Conservation (phyloP, 2,797 vertebrate genomes). For the Leontocebus nigricollis region DNA sequence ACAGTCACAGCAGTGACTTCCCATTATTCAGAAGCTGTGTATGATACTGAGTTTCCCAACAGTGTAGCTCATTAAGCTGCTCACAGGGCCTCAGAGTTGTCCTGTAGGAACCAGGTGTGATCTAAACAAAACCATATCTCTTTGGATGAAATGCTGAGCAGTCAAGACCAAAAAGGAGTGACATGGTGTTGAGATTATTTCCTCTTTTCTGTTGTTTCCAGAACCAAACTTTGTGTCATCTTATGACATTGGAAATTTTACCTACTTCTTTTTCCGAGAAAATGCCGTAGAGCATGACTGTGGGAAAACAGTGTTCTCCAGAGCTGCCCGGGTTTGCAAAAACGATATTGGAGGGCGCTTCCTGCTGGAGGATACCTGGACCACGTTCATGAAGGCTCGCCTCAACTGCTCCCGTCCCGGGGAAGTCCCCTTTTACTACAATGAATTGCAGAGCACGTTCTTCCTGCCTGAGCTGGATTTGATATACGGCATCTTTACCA, state of each 20-base stretch:
- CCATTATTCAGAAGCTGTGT: background rate
- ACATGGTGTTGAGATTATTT: background rate
- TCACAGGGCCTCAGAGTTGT: accelerated
- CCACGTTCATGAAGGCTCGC: slow-evolving; percentile 98
- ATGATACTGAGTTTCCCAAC: background rate
- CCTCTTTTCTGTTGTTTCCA: slow-evolving; percentile 77
- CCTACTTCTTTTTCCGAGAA: slow-evolving; percentile 98
- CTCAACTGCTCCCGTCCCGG: slow-evolving; percentile 97
- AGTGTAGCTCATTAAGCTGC: accelerated
- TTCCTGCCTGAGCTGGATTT: slow-evolving; percentile 96
- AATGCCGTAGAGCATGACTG: slow-evolving; percentile 98
- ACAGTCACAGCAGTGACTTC: accelerated
- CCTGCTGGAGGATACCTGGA: slow-evolving; percentile 98
- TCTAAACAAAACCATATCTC: background rate
- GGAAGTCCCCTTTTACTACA: slow-evolving; percentile 97
- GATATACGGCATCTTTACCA: slow-evolving; percentile 97
- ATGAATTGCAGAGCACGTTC: slow-evolving; percentile 97
- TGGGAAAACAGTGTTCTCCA: slow-evolving; percentile 95
- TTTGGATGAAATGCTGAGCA: background rate
- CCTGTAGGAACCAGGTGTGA: background rate
- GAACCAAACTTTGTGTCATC: slow-evolving; percentile 99
- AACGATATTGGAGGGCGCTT: slow-evolving; percentile 98
- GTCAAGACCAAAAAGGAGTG: background rate
- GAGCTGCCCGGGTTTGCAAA: slow-evolving; percentile 95
- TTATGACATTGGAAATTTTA: slow-evolving; percentile 97